A percentile compares a stretch with the other conserved stretches of the same genome.
Conservation (phyloP, 2,888 invertebrate species). For the Conchocele bisecta region DNA sequence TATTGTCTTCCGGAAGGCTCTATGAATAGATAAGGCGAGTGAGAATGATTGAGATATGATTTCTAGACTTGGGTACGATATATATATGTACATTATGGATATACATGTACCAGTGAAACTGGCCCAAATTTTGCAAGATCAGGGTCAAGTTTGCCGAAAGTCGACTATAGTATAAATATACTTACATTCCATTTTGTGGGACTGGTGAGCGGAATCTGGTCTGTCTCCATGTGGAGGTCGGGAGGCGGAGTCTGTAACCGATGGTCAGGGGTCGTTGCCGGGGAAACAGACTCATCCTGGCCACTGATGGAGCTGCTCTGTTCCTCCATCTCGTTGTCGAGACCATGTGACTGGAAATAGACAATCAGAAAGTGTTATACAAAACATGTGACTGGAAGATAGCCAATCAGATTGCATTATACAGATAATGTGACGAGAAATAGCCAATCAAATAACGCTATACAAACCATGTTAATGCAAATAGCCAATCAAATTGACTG, state of each 20-base stretch:
- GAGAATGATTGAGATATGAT: no score
- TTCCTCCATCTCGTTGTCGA: conserved; percentile 59
- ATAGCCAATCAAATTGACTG: no score
- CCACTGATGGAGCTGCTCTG: conserved; percentile 72
- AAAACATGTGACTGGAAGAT: not conserved
- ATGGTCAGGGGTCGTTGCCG: conserved; percentile 67
- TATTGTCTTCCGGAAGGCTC: no score
- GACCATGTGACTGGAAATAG: conserved; percentile 24
- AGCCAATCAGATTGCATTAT: not conserved
- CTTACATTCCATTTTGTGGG: conserved; percentile 79
- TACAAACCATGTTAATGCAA: no score
- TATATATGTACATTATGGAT: not conserved
- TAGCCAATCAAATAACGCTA: no score
- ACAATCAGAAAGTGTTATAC: no score
- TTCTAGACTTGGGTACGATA: no score
- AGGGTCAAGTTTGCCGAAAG: not conserved
- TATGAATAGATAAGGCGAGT: no score
- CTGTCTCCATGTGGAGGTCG: conserved; percentile 64
- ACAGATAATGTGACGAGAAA: no score
- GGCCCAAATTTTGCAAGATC: not conserved
- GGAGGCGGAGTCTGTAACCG: conserved; percentile 48
- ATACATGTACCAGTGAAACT: not conserved
- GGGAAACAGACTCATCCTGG: conserved; percentile 76
- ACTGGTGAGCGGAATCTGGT: conserved; percentile 55
- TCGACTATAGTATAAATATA: no score